phyloP scores from a whole-genome alignment of 2,797 vertebrate genomes.

The Anabacerthia variegaticeps region DNA sequence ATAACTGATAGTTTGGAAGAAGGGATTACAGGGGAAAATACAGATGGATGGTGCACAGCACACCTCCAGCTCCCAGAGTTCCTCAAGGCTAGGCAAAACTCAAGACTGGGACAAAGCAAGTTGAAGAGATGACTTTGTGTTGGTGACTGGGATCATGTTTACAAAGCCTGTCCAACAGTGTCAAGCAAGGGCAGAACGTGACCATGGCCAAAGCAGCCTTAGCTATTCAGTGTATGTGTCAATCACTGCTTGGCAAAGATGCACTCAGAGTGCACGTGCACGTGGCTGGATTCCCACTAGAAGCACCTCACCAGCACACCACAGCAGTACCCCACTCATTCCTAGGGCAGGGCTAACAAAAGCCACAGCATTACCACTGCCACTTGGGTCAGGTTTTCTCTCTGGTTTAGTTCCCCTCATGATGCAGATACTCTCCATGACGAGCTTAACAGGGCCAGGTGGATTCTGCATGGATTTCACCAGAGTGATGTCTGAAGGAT shows the following conservation, averaged over 20 bases:
- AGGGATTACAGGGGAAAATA: not conserved
- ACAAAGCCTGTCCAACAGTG: not conserved
- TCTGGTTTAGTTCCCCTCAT: slow-evolving; percentile 92
- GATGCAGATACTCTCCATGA: slow-evolving; percentile 95
- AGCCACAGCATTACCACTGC: slow-evolving; percentile 79
- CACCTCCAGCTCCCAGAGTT: not conserved
- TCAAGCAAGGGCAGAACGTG: not conserved
- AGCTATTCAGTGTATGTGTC: not conserved
- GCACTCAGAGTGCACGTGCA: not conserved
- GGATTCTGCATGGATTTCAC: slow-evolving; percentile 95
- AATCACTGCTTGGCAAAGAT: not conserved
- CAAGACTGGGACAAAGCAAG: not conserved
- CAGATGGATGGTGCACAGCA: not conserved
- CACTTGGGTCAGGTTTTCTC: slow-evolving; percentile 89
- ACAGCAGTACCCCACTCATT: not conserved
- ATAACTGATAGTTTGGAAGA: not conserved
- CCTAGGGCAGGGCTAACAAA: not conserved
- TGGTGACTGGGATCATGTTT: not conserved
- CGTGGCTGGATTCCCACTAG: not conserved
- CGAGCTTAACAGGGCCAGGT: slow-evolving; percentile 88
- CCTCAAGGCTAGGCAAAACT: not conserved
- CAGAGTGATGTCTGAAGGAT: slow-evolving; percentile 89
- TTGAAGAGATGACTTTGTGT: not conserved
- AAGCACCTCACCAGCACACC: not conserved
- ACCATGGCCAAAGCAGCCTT: not conserved